Evolutionary conservation across 2,797 vertebrate species (phyloP).

Genomic region (Aotus griseimembra): DNA sequence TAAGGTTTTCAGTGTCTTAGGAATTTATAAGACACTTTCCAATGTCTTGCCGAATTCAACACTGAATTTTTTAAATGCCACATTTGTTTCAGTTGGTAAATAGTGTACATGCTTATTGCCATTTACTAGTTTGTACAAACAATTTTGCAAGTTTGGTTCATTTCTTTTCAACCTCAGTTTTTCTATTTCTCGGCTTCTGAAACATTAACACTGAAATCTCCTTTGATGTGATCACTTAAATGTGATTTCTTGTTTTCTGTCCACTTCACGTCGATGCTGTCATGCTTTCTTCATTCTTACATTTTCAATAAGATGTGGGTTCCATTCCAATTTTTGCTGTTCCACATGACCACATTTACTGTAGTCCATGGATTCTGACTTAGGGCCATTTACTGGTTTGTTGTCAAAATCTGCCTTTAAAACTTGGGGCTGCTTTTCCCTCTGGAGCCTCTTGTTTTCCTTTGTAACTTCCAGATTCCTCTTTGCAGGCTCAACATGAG

Average conservation of each 20-base stretch:
- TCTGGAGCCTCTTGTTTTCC: too few species aligned
- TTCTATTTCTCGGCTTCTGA: constrained; percentile 86
- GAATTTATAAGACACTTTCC: constrained; percentile 82
- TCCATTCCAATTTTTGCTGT: constrained; percentile 88
- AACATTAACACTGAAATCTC: constrained; percentile 76
- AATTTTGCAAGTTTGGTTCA: constrained; percentile 85
- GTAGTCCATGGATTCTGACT: constrained; percentile 95
- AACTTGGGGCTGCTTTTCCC: too few species aligned
- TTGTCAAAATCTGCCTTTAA: constrained; percentile 91
- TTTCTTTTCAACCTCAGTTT: constrained; percentile 85
- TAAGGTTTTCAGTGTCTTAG: constrained; percentile 83
- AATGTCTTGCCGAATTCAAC: constrained; percentile 79
- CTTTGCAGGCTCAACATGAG: too few species aligned
- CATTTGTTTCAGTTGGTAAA: constrained; percentile 83
- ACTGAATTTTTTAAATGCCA: constrained; percentile 87
- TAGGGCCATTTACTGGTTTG: constrained; percentile 95
- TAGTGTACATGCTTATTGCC: constrained; percentile 84
- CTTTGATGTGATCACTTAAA: constrained; percentile 86
- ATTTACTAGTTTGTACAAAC: constrained; percentile 84
- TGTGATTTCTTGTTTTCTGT: constrained; percentile 86
- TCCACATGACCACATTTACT: constrained; percentile 91
- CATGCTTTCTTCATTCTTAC: constrained; percentile 85
- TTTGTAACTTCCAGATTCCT: too few species aligned
- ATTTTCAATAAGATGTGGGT: constrained; percentile 85
- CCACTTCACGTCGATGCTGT: constrained; percentile 87